Evolutionary conservation across 2,888 invertebrate genomes (phyloP).

Genomic region (Hydriomena furcata): DNA sequence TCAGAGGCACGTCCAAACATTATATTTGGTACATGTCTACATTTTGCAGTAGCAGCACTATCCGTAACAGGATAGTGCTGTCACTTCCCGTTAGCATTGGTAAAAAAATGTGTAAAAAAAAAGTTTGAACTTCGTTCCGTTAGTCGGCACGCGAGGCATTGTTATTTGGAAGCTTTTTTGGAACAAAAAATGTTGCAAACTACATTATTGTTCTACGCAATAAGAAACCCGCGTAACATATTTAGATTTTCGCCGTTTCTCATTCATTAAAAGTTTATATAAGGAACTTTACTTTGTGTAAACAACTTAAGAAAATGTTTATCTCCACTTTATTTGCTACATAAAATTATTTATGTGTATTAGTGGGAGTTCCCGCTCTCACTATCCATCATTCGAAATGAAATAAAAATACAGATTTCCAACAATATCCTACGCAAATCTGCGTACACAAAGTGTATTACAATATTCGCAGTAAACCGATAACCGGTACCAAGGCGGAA

Average conservation of each 20-base stretch:
- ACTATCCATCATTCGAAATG: neutral
- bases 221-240: neutral
- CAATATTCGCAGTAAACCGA: constrained; percentile 32
- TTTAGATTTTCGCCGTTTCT: neutral
- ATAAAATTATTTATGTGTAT: neutral
- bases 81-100: constrained; percentile 14
- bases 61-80: constrained; percentile 8
- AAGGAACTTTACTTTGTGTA: constrained; percentile 3
- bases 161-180: constrained; percentile 11
- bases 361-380: neutral
- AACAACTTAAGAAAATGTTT: constrained; percentile 8
- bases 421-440: constrained; percentile 13
- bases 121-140: constrained; percentile 18
- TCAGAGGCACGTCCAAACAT: too few relatives aligned
- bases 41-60: too few relatives aligned
- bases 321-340: too few relatives aligned
- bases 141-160: constrained; percentile 17
- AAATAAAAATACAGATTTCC: too few relatives aligned
- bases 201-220: constrained; percentile 1
- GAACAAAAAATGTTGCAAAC: constrained; percentile 6
- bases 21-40: too few relatives aligned
- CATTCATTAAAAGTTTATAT: constrained; percentile 9
- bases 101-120: constrained; percentile 14
- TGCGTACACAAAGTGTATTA: constrained; percentile 17
- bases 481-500: constrained; percentile 49